These are phyloP conservation scores for Noctua comes DNA, from an alignment of 2,888 invertebrate species.

Conservation along the genomic window DNA sequence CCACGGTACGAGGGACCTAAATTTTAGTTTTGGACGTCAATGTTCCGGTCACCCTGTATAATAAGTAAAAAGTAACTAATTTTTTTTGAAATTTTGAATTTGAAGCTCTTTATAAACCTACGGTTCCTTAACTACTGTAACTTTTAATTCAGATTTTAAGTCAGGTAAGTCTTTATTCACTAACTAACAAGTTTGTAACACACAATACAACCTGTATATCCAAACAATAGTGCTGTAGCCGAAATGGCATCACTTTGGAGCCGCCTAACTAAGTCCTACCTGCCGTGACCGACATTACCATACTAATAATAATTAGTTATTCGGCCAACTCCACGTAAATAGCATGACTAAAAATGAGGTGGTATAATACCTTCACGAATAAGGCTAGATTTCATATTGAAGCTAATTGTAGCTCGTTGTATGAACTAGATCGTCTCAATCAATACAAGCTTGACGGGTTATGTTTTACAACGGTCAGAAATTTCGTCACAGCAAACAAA, in stretches of 20 bases:
- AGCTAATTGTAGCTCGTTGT: slow-evolving; percentile 21
- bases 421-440: slow-evolving; percentile 28
- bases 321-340: slow-evolving; percentile 51
- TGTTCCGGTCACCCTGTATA: too few species aligned
- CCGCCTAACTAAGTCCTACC: slow-evolving; percentile 36
- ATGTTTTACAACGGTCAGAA: neutral
- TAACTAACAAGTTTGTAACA: neutral
- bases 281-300: slow-evolving; percentile 59
- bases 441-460: neutral
- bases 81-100: too few species aligned
- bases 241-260: slow-evolving; percentile 46
- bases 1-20: too few species aligned
- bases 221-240: slow-evolving; percentile 27
- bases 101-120: neutral
- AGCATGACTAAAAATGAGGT: slow-evolving; percentile 60
- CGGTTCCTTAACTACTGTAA: neutral
- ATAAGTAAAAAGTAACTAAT: too few species aligned
- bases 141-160: neutral
- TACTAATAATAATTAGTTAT: slow-evolving; percentile 61
- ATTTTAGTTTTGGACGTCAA: too few species aligned
- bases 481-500: neutral
- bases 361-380: slow-evolving; percentile 50
- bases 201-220: slow-evolving; percentile 2
- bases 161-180: neutral
- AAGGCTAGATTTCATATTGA: slow-evolving; percentile 31